Percentiles rank a stretch among this genome's conserved stretches.
Evolutionary conservation across 2,888 invertebrate genomes (phyloP).

Genomic region (Magallana nippona): DNA sequence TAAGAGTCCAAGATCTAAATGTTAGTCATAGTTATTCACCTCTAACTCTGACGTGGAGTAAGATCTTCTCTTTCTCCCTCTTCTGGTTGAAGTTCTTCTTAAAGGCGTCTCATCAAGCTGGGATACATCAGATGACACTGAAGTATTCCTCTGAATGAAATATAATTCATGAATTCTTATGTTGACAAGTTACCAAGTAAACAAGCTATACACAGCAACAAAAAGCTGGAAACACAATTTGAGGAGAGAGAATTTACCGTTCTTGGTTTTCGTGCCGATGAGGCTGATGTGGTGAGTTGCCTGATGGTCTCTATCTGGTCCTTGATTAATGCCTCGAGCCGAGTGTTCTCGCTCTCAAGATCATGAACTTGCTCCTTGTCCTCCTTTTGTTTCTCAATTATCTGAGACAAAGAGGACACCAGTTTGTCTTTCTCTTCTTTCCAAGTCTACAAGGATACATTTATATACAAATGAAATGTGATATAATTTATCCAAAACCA

Average conservation of each 20-base stretch:
- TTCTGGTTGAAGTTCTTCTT: slow-evolving; percentile 13
- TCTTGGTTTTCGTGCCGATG: slow-evolving; percentile 45
- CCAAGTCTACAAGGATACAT: slow-evolving; percentile 57
- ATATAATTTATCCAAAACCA: too few relatives aligned
- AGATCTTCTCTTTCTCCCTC: slow-evolving; percentile 47
- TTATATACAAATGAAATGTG: too few relatives aligned
- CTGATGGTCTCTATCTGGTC: slow-evolving; percentile 52
- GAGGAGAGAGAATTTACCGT: neutral
- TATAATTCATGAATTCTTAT: neutral
- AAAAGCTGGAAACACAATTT: neutral
- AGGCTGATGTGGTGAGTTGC: slow-evolving; percentile 46
- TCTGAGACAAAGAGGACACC: slow-evolving; percentile 63
- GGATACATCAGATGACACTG: slow-evolving; percentile 12
- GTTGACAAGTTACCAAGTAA: neutral
- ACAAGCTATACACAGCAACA: neutral
- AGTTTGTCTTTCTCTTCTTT: slow-evolving; percentile 66
- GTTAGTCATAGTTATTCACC: neutral
- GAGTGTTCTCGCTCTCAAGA: slow-evolving; percentile 48
- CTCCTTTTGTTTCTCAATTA: slow-evolving; percentile 63
- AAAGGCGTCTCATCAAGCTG: slow-evolving; percentile 30
- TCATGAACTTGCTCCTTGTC: slow-evolving; percentile 64
- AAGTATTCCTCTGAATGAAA: slow-evolving; percentile 11
- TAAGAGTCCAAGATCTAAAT: too few relatives aligned
- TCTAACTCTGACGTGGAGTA: slow-evolving; percentile 29
- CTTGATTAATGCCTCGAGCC: slow-evolving; percentile 50